Percentiles rank a stretch among this genome's conserved stretches.
These are phyloP conservation scores for Peromyscus maniculatus DNA, from an alignment of 2,113 vertebrate genomes.

Conservation along the genomic window DNA sequence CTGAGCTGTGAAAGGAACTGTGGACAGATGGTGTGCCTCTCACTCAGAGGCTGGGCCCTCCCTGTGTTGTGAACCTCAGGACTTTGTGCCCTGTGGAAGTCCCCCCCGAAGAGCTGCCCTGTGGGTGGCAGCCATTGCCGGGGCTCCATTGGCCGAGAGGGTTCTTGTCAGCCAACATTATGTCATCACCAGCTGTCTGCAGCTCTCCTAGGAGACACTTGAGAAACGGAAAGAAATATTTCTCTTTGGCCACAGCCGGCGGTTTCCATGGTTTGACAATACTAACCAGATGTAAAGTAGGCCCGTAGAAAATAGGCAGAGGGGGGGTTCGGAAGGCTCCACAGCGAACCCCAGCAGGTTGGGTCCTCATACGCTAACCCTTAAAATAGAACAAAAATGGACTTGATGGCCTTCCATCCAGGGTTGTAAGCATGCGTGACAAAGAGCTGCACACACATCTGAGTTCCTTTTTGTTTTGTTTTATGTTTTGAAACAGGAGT, in stretches of 20 bases:
- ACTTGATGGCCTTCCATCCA: background rate
- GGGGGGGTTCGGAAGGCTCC: too few species aligned
- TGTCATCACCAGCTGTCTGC: constrained; percentile 1
- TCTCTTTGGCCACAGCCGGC: constrained; percentile 22
- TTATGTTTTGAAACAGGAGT: background rate
- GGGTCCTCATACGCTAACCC: background rate
- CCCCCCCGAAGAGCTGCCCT: background rate
- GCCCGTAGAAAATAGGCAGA: background rate
- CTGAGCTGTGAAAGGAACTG: background rate
- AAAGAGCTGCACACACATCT: background rate
- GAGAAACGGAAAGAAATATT: constrained; percentile 54
- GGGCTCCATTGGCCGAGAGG: background rate
- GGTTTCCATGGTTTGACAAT: background rate
- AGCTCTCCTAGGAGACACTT: constrained; percentile 34
- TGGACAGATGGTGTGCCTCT: background rate
- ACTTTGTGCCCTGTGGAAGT: background rate
- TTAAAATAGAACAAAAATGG: background rate
- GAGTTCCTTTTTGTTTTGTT: background rate
- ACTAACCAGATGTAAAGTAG: constrained; percentile 8
- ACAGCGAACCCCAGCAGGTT: fast-evolving
- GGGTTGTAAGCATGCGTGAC: background rate
- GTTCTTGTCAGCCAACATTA: background rate
- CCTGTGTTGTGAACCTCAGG: background rate
- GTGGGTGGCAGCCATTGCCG: constrained; percentile 50
- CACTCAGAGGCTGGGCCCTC: background rate